Conservation (phyloP, 2,797 vertebrate genomes). For the Galagoides demidoff region DNA sequence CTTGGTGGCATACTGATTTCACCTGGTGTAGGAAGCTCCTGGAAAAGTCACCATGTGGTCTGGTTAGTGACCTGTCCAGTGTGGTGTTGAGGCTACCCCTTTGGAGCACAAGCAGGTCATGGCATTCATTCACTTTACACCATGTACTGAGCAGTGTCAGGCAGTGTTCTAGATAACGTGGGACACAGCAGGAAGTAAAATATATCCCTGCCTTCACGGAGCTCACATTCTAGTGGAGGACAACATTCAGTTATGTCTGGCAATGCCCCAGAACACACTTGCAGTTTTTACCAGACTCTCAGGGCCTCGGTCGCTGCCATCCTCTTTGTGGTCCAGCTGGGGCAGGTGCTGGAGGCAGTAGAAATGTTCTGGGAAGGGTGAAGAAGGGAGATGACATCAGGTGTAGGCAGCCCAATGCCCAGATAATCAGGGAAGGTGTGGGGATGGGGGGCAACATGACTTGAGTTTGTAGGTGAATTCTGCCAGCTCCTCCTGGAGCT, state of each 20-base stretch:
- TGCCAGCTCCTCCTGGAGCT: background rate
- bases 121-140: background rate
- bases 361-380: slow-evolving; percentile 79
- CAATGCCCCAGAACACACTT: background rate
- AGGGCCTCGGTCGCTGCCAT: background rate
- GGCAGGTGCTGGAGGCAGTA: slow-evolving; percentile 87
- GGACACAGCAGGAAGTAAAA: background rate
- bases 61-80: background rate
- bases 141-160: background rate
- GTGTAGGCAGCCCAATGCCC: fast-evolving
- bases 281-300: slow-evolving; percentile 56
- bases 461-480: background rate
- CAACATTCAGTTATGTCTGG: background rate
- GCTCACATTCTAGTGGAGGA: background rate
- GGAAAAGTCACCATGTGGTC: slow-evolving; percentile 48
- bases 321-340: background rate
- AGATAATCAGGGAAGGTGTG: background rate
- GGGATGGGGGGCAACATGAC: background rate
- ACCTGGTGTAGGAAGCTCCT: slow-evolving; percentile 41
- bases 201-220: background rate
- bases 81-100: background rate
- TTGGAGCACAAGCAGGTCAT: background rate
- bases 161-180: background rate
- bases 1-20: background rate
- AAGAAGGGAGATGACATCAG: background rate